These are phyloP conservation scores for Apis florea DNA, from an alignment of 1,140 invertebrate genomes.

Conservation along the genomic window DNA sequence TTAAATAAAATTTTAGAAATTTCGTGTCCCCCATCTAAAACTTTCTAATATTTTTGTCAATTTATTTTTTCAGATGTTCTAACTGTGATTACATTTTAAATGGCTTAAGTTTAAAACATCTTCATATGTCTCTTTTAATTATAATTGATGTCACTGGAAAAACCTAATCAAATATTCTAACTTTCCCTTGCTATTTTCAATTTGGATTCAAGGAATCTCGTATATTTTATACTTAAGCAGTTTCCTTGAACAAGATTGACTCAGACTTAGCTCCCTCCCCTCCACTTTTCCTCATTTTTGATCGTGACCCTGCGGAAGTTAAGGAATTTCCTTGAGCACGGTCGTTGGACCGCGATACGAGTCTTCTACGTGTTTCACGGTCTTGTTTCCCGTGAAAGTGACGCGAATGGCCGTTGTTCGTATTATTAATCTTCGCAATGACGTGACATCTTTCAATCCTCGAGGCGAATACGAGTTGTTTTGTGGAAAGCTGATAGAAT, in stretches of 20 bases:
- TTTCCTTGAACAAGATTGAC: background rate
- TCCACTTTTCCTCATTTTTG: background rate
- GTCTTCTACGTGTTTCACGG: background rate
- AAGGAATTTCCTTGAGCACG: constrained; percentile 15
- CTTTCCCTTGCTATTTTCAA: background rate
- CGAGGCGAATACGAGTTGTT: background rate
- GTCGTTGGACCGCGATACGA: background rate
- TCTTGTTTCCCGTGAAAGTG: constrained; percentile 22
- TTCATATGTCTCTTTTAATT: background rate
- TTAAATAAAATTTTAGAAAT: too few species aligned
- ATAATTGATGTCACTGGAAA: too few species aligned
- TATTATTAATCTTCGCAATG: background rate
- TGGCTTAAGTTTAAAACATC: background rate
- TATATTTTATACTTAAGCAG: background rate
- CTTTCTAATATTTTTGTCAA: background rate
- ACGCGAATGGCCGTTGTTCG: background rate
- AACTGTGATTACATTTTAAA: background rate
- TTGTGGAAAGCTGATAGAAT: background rate
- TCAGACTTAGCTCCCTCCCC: background rate
- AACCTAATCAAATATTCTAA: background rate
- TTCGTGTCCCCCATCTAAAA: too few species aligned
- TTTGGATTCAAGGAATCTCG: too few species aligned
- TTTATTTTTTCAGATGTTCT: background rate
- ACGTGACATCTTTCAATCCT: background rate
- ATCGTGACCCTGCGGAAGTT: background rate